Conservation (phyloP, 1,140 invertebrate species). For the Metaphire vulgaris region DNA sequence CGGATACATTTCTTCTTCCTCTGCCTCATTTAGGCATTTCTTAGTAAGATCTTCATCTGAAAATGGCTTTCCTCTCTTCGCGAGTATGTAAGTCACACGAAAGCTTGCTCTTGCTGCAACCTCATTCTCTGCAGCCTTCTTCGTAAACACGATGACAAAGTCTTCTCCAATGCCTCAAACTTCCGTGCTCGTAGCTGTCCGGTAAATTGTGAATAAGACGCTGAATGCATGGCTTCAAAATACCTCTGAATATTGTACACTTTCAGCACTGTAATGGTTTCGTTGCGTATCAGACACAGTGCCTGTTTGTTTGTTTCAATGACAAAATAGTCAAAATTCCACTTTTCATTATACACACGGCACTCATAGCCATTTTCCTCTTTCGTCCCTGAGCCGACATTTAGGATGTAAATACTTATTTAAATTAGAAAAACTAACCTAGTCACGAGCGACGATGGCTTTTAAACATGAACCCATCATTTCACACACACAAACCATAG, state of each 20-base stretch:
- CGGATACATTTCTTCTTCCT: neutral
- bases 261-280: neutral
- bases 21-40: conserved; percentile 4
- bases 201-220: neutral
- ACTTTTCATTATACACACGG: neutral
- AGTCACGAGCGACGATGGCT: neutral
- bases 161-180: neutral
- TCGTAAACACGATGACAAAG: neutral
- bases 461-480: neutral
- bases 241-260: conserved; percentile 2
- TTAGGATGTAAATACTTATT: neutral
- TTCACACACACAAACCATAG: neutral
- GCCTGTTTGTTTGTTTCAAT: neutral
- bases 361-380: conserved; percentile 2
- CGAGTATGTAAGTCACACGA: neutral
- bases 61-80: conserved; percentile 12
- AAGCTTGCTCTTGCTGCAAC: conserved; percentile 4
- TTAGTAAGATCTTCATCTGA: neutral
- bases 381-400: neutral
- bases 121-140: neutral
- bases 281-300: conserved; percentile 1
- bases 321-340: neutral
- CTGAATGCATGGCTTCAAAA: neutral
- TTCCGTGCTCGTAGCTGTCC: neutral
- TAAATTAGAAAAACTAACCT: neutral